A percentile compares a stretch with the other conserved stretches of the same genome.
Evolutionary conservation across 92 coral and sea anemone genomes (phyloP).

Genomic region (Galaxea fascicularis): DNA sequence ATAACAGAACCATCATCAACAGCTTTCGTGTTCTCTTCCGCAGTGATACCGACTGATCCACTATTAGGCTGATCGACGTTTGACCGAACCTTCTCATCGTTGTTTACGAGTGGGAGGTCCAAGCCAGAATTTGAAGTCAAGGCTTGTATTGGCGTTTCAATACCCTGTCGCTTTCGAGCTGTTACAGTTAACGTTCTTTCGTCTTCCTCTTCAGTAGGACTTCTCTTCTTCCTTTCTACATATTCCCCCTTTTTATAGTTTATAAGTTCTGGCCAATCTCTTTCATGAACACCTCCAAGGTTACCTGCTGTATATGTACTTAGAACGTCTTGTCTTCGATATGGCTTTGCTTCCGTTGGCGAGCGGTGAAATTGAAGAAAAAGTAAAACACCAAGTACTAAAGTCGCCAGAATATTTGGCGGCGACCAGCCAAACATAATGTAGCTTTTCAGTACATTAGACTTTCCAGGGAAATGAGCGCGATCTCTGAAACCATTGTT

Average conservation of each 20-base stretch:
- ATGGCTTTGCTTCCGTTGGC: conserved; percentile 78
- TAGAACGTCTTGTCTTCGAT: conserved; percentile 64
- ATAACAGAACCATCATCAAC: neutral
- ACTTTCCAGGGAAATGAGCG: conserved; percentile 65
- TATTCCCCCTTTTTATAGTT: conserved; percentile 44
- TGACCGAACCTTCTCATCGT: conserved; percentile 72
- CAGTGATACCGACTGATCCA: conserved; percentile 21
- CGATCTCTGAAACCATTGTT: conserved; percentile 80
- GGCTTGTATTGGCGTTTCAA: conserved; percentile 83
- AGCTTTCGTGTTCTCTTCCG: conserved; percentile 31
- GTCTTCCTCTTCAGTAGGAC: conserved; percentile 65
- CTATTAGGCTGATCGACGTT: conserved; percentile 70
- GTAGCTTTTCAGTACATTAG: conserved; percentile 88
- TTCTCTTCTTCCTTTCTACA: conserved; percentile 53
- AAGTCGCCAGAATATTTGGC: conserved; percentile 79
- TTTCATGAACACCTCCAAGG: conserved; percentile 46
- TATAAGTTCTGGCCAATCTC: conserved; percentile 69
- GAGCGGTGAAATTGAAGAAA: conserved; percentile 44
- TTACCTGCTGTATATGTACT: conserved; percentile 72
- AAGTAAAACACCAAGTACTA: conserved; percentile 56
- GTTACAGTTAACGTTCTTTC: conserved; percentile 53
- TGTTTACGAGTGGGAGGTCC: conserved; percentile 24
- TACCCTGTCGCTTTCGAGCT: conserved; percentile 77
- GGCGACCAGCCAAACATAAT: conserved; percentile 93
- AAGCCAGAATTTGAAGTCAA: conserved; percentile 56